These are phyloP conservation scores for Laupala kohalensis DNA, from an alignment of 1,140 invertebrate species.

Conservation along the genomic window DNA sequence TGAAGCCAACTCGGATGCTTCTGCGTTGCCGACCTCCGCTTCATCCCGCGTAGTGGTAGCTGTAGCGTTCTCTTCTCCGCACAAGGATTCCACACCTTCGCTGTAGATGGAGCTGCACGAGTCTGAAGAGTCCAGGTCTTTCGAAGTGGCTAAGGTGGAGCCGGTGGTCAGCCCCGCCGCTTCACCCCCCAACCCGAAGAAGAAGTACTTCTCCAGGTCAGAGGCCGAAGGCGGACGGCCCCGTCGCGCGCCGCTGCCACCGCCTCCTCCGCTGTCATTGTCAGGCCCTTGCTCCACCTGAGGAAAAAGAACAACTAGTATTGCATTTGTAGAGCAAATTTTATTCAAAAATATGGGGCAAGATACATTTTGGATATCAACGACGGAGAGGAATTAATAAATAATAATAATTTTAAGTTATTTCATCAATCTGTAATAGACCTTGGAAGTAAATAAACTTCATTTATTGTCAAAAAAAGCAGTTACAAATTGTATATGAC, in stretches of 20 bases:
- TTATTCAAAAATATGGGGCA: too few species aligned
- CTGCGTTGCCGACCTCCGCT: slow-evolving; percentile 24
- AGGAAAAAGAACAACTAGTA: too few species aligned
- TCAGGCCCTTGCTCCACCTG: slow-evolving; percentile 1
- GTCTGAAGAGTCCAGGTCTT: slow-evolving; percentile 54
- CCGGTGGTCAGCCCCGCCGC: slow-evolving; percentile 35
- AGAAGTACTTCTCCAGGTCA: slow-evolving; percentile 84
- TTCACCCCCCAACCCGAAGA: slow-evolving; percentile 59
- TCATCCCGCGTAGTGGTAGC: slow-evolving; percentile 33
- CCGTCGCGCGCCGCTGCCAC: slow-evolving; percentile 24
- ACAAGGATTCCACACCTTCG: slow-evolving; percentile 58
- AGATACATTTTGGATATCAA: too few species aligned
- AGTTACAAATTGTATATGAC: too few species aligned
- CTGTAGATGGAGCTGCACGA: slow-evolving; percentile 71
- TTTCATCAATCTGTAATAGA: too few species aligned
- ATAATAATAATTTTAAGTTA: too few species aligned
- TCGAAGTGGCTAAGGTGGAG: slow-evolving; percentile 26
- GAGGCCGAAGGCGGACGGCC: slow-evolving; percentile 54
- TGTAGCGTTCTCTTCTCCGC: slow-evolving; percentile 32
- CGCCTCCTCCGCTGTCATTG: neutral
- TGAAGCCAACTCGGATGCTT: slow-evolving; percentile 61
- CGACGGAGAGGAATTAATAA: too few species aligned
- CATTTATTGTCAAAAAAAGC: too few species aligned
- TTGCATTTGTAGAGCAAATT: too few species aligned
- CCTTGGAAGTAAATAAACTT: too few species aligned